Evolutionary conservation across 2,888 invertebrate genomes (phyloP).

Genomic region (Nomada fucata): DNA sequence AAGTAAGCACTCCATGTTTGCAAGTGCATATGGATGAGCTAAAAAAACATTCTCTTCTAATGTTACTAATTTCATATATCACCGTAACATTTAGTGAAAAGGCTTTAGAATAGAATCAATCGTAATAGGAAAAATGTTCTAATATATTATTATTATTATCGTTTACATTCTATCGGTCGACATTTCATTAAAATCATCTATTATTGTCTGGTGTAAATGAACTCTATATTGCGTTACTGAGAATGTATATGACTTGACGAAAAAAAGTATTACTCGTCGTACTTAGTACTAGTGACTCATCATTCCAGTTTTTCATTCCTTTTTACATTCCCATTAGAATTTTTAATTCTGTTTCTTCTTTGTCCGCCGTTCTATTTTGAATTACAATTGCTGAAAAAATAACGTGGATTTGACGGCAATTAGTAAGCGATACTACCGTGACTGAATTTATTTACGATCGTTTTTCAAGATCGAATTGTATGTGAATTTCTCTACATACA

Average conservation of each 20-base stretch:
- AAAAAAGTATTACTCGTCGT: slow-evolving; percentile 39
- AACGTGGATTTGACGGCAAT: neutral
- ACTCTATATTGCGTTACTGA: slow-evolving; percentile 34
- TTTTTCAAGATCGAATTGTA: slow-evolving; percentile 12
- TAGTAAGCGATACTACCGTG: neutral
- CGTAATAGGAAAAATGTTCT: neutral
- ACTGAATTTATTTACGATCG: slow-evolving; percentile 27
- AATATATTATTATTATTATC: neutral
- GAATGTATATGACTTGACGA: slow-evolving; percentile 39
- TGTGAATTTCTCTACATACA: neutral
- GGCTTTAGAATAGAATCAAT: neutral
- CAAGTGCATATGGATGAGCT: neutral
- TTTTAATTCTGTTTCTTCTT: slow-evolving; percentile 27
- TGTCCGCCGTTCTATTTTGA: neutral
- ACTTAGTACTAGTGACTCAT: slow-evolving; percentile 53
- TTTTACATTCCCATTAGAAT: slow-evolving; percentile 22
- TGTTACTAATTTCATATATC: neutral
- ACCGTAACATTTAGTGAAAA: neutral
- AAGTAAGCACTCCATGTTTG: neutral
- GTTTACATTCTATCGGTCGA: neutral
- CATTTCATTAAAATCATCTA: neutral
- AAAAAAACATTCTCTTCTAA: neutral
- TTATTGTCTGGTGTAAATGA: slow-evolving; percentile 48
- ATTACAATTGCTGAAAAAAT: neutral
- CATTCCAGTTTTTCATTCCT: slow-evolving; percentile 52